Evolutionary conservation across 2,113 vertebrate species (phyloP), one percentile per base, ranked within the genome.

Genomic region (Rhea pennata): DNA sequence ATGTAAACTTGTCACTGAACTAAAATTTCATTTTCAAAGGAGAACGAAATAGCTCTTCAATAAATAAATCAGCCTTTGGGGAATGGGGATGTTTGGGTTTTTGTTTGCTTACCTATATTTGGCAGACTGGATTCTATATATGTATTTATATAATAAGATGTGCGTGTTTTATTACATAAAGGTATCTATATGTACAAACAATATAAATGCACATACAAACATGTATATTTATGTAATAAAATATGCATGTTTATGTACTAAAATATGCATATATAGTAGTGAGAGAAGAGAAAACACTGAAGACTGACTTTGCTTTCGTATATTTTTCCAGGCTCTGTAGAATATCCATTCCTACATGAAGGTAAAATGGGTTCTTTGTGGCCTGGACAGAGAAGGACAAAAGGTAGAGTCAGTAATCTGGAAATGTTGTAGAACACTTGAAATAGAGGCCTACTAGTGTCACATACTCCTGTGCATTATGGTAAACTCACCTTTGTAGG

Each of bases 311-410:
- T 96, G 98, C 99, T 99, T 99, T 99, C 95, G 99, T 98, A 94
- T 99, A 98, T 96, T 99, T 99, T 95, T 99, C 99, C 97, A 99
- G 98, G 95, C 99, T 99, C 98, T 99, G 98, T 75, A 99, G 98
- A 96, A 99, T 99, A 96, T 99, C 99, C 99, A 99, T 99, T 94
- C 99, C 99, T 69, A 99, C 99, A 44, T 99, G 99, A 80, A 99
- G 98, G 98, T 99, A 99, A 98, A 99, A 99, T 12, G 99, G 99
- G 96, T 99, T 99, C 98, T 99, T 99, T 95, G 99, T 99, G 48
- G 99, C 99, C 99, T 99, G 26, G 87, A 71, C 50, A 93, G 92
- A 84, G 51, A 88, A 94, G 69, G 78, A 73, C 64, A 93, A 76
- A 51, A 74, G 75, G 76, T 50, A 90, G 72, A 81, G 64, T 92